Evolutionary conservation across 1,140 invertebrate species (phyloP).

Genomic region (Ptiloglossa arizonensis): DNA sequence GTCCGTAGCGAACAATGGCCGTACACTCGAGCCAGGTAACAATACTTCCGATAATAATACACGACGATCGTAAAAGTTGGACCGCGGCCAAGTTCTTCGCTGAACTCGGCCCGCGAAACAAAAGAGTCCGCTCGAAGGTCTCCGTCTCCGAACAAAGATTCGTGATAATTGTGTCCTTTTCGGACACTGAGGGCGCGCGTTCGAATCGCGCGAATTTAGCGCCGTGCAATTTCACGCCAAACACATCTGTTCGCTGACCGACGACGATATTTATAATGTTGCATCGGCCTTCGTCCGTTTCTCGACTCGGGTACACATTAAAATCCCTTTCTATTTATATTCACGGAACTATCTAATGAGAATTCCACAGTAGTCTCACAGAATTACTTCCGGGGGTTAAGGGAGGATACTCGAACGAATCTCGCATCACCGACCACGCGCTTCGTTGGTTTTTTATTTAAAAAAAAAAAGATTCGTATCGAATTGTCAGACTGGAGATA

Average conservation of each 20-base stretch:
- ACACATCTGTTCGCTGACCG: background rate
- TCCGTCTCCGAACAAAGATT: conserved; percentile 24
- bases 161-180: conserved; percentile 36
- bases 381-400: no score
- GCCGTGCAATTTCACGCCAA: background rate
- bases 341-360: background rate
- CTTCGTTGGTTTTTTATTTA: no score
- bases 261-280: conserved; percentile 2
- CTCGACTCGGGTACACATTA: background rate
- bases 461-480: no score
- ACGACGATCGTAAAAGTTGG: conserved; percentile 50
- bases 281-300: background rate
- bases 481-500: no score
- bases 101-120: conserved; percentile 49
- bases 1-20: conserved; percentile 35
- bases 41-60: conserved; percentile 64
- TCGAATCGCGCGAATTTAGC: background rate
- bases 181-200: background rate
- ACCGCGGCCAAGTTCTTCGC: conserved; percentile 45
- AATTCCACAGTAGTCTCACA: background rate
- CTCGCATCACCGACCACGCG: no score
- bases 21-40: conserved; percentile 50
- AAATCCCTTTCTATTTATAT: background rate
- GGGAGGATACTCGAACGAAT: no score
- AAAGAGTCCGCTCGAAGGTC: conserved; percentile 47